Base-by-base conservation (phyloP, 1,140 invertebrate species). In the Papilio machaon region DNA sequence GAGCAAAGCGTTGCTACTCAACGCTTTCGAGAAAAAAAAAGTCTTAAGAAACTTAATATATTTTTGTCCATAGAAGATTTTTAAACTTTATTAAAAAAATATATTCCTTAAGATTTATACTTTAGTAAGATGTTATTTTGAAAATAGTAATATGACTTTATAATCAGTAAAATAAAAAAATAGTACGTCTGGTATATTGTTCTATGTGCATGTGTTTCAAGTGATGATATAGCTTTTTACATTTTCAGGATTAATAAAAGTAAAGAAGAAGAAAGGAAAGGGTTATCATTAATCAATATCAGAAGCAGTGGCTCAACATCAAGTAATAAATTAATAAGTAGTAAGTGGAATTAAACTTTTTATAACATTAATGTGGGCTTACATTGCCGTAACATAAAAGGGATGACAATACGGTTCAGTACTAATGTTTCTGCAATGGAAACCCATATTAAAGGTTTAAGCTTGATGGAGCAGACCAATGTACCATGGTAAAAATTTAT, bases 31-130 rank as follows among this genome's bases (percentile, higher is more conserved):
- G 60, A 23, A 9, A 23, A 23, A 17, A 30, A 64, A 64, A 64
- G 60, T 30, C 60, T 64, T 64, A 64, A 9, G 10, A 64, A 64
- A 64, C 60, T 30, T 30, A 64, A 64, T 35, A 64, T 13, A 64
- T 64, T 64, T 64, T 75, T 2, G 43, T 73, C 17, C 47, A 47
- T 47, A n/a, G 19, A 74, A 74, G 38, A 8, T 73, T 73, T 23
- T 64, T 64, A 30, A 64, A 35, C 2, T 64, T 35, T 30, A 30
- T 52, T 43, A 43, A 43, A 30, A 30, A 30, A 30, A 30, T 30
- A 30, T 30, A 30, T 30, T 30, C 23, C 23, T 30, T 30, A 30
- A 30, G 23, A 30, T 1, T 30, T 30, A 30, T 30, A 30, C 23
- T 30, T n/a, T n/a, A n/a, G n/a, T n/a, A n/a, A n/a, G n/a, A n/a